Conservation (phyloP, 30 jellyfish, hydroid and myxozoan species). For the Pelagia noctiluca region DNA sequence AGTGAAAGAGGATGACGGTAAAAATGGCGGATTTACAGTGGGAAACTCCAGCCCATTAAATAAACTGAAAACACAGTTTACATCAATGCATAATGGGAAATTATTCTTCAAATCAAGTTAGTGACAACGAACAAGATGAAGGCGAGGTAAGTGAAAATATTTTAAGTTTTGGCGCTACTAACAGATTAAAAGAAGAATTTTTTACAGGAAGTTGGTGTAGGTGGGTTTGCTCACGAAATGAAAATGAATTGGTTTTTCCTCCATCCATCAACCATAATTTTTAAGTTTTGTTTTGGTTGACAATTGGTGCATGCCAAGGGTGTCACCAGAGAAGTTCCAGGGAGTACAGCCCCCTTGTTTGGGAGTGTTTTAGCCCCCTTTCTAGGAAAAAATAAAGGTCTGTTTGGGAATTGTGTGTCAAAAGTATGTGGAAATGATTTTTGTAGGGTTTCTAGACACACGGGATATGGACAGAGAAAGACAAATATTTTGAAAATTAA, state of each 20-base stretch:
- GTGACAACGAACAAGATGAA: conserved; percentile 82
- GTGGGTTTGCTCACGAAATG: neutral
- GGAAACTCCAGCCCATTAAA: too few relatives aligned
- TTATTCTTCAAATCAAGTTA: conserved; percentile 58
- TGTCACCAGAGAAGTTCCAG: too few relatives aligned
- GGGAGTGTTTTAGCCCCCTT: neutral
- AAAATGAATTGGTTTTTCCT: neutral
- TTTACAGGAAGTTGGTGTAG: neutral
- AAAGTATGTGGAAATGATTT: neutral
- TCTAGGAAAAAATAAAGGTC: neutral
- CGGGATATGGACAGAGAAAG: neutral
- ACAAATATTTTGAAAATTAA: neutral
- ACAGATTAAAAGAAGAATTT: neutral
- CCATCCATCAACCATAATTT: neutral
- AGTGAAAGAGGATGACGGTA: too few relatives aligned
- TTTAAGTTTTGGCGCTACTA: neutral
- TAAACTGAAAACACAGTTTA: too few relatives aligned
- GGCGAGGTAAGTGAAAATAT: conserved; percentile 49
- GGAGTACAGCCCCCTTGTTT: too few relatives aligned
- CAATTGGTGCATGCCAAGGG: neutral
- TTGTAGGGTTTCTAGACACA: too few relatives aligned
- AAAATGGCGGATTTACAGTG: too few relatives aligned
- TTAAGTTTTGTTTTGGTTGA: neutral
- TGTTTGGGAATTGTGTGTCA: neutral
- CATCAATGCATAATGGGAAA: conserved; percentile 61